Evolutionary conservation across 2,113 vertebrate species (phyloP).

Genomic region (Montifringilla adamsi): DNA sequence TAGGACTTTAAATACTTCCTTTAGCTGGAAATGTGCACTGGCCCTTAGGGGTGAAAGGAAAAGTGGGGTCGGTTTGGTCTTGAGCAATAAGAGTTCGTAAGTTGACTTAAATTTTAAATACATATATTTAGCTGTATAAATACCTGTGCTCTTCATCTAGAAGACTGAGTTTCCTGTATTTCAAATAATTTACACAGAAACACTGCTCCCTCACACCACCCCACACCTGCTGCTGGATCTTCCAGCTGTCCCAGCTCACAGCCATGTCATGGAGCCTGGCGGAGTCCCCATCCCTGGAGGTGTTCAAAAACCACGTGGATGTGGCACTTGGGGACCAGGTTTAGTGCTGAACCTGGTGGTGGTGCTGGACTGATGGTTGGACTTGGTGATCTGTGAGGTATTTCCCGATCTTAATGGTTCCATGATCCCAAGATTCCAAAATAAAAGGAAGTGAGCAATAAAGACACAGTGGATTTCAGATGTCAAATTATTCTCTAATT

Average conservation of each 20-base stretch:
- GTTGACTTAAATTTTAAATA: not conserved
- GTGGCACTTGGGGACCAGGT: not conserved
- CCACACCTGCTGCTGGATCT: not conserved
- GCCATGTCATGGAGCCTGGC: not conserved
- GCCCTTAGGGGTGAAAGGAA: not conserved
- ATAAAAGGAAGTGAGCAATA: not conserved
- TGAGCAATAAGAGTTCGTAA: not conserved
- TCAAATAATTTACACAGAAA: not conserved
- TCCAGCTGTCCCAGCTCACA: not conserved
- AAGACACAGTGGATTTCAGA: not conserved
- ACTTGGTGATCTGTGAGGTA: not conserved
- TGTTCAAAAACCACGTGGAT: not conserved
- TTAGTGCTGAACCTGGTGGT: not conserved
- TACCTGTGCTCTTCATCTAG: not conserved
- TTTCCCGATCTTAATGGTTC: not conserved
- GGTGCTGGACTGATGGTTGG: not conserved
- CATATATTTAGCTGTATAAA: not conserved
- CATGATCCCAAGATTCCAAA: not conserved
- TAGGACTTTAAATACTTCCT: not conserved
- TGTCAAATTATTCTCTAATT: not conserved
- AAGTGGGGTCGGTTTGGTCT: not conserved
- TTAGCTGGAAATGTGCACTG: not conserved
- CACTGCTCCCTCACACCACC: not conserved
- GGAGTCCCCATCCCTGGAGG: not conserved
- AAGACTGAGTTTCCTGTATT: not conserved